Evolutionary conservation across 2,888 invertebrate species (phyloP).

Genomic region (Chrysodeixis includens): DNA sequence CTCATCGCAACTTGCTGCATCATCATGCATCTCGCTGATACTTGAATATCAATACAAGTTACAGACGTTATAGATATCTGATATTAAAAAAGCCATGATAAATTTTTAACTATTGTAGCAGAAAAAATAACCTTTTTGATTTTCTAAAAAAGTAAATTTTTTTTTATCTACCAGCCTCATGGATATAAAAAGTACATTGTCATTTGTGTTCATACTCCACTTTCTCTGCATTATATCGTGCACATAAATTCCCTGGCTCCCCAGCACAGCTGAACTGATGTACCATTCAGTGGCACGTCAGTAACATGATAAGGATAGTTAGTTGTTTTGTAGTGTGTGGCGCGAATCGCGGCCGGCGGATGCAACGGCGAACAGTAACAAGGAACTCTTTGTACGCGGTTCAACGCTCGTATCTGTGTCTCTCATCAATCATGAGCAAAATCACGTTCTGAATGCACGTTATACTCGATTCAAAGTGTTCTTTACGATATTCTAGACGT

Average conservation of each 20-base stretch:
- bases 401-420: constrained; percentile 68
- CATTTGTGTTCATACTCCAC: neutral
- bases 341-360: constrained; percentile 76
- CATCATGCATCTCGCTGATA: too few species aligned
- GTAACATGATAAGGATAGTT: constrained; percentile 72
- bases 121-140: too few species aligned
- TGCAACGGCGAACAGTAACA: constrained; percentile 73
- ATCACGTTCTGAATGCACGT: constrained; percentile 40
- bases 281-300: constrained; percentile 51
- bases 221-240: constrained; percentile 9
- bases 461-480: constrained; percentile 29
- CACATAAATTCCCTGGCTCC: constrained; percentile 17
- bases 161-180: too few species aligned
- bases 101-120: too few species aligned
- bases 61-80: too few species aligned
- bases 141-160: too few species aligned
- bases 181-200: too few species aligned
- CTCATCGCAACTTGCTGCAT: too few species aligned
- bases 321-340: constrained; percentile 73
- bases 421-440: constrained; percentile 59
- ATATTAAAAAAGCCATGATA: too few species aligned
- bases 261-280: constrained; percentile 26
- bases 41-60: too few species aligned
- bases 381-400: constrained; percentile 76
- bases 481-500: constrained; percentile 15